phyloP scores from a whole-genome alignment of 2,113 vertebrate genomes.

The Gopherus flavomarginatus region DNA sequence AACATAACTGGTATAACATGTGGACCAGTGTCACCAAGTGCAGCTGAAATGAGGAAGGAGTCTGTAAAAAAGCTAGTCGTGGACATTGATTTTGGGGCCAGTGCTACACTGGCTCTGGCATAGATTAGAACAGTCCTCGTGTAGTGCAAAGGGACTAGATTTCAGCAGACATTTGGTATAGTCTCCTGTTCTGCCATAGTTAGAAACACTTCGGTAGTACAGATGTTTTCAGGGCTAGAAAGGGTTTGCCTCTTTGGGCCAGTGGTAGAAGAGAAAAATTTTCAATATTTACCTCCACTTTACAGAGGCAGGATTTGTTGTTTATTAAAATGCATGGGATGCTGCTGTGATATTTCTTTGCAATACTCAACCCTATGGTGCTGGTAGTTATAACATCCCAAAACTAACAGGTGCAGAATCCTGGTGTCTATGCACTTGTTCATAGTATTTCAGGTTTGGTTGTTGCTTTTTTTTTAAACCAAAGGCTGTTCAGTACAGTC shows the following conservation, averaged over 20 bases:
- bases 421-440: not conserved
- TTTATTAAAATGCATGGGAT: not conserved
- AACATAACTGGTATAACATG: no score
- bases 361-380: not conserved
- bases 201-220: not conserved
- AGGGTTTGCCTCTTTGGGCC: not conserved
- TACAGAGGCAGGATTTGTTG: not conserved
- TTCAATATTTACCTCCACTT: not conserved
- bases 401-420: not conserved
- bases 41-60: not conserved
- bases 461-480: not conserved
- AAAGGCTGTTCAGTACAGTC: not conserved
- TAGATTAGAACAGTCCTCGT: not conserved
- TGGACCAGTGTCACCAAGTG: not conserved
- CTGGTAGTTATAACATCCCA: not conserved
- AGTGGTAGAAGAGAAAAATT: not conserved
- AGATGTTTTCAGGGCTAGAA: not conserved
- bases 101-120: not conserved
- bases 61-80: not conserved
- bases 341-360: not conserved
- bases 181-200: not conserved
- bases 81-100: not conserved
- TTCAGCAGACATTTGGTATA: not conserved
- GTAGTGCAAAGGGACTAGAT: not conserved
- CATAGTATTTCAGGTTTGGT: not conserved